Evolutionary conservation across 2,113 vertebrate species (phyloP).

Genomic region (Kryptolebias marmoratus): DNA sequence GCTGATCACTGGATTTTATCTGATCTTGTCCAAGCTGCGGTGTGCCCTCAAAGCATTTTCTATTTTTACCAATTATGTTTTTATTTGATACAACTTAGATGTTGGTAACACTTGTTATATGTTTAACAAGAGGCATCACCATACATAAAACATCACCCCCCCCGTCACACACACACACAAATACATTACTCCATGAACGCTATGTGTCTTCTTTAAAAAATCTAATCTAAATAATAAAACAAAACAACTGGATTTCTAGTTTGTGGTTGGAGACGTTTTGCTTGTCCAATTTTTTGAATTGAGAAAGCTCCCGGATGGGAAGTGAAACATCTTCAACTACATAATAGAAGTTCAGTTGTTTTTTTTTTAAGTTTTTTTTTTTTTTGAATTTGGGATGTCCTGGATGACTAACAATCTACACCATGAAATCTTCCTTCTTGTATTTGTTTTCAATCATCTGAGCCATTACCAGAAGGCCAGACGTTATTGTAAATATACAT

Average conservation of each 20-base stretch:
- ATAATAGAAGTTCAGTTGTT: too few species aligned
- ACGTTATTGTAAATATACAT: slow-evolving; percentile 2
- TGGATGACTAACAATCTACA: too few species aligned
- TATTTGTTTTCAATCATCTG: slow-evolving; percentile 8
- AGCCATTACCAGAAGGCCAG: background rate
- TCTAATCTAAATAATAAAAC: too few species aligned
- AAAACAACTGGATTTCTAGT: too few species aligned
- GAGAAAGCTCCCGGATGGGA: too few species aligned
- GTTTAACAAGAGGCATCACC: background rate
- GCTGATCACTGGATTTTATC: background rate
- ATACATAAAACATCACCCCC: background rate
- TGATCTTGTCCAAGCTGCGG: background rate
- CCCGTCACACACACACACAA: background rate
- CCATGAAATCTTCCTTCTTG: too few species aligned
- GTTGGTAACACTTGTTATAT: background rate
- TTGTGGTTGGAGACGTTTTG: too few species aligned
- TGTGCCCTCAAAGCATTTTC: slow-evolving; percentile 14
- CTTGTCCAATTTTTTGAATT: too few species aligned
- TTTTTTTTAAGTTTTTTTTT: too few species aligned
- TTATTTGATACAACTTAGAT: background rate
- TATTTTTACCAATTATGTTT: slow-evolving; percentile 17
- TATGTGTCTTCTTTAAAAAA: too few species aligned
- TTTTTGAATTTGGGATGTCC: too few species aligned
- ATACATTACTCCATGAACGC: background rate
- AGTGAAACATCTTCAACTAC: too few species aligned